phyloP scores from a whole-genome alignment of 2,797 vertebrate species.

The Vireo griseus region DNA sequence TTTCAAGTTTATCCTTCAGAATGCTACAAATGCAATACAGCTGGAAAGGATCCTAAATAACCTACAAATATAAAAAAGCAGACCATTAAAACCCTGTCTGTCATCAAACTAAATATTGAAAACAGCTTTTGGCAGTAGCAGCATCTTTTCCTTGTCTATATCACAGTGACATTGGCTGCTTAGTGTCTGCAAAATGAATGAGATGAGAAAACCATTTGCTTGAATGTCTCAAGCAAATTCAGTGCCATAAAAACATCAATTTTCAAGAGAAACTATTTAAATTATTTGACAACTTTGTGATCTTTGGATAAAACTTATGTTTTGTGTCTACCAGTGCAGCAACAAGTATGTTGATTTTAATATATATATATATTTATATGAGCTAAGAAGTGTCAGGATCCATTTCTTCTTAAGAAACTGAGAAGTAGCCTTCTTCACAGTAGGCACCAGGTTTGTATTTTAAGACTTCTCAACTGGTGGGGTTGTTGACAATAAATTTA shows the following conservation, averaged over 20 bases:
- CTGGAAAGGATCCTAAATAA: background rate
- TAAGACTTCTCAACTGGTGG: background rate
- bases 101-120: background rate
- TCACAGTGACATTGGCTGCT: background rate
- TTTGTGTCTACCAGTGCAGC: background rate
- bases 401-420: background rate
- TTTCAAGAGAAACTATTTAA: background rate
- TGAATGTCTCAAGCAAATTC: background rate
- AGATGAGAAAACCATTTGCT: background rate
- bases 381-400: background rate
- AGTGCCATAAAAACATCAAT: background rate
- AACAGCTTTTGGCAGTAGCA: background rate
- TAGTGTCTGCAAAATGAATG: background rate
- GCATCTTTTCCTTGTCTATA: background rate
- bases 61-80: background rate
- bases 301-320: background rate
- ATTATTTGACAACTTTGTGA: background rate
- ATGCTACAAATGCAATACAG: background rate
- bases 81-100: background rate
- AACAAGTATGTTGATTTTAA: background rate
- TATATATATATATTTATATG: background rate
- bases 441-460: background rate
- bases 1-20: background rate
- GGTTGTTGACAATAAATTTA: background rate
- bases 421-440: background rate